Evolutionary conservation across 2,888 invertebrate species (phyloP).

Genomic region (Synergus umbraculus): DNA sequence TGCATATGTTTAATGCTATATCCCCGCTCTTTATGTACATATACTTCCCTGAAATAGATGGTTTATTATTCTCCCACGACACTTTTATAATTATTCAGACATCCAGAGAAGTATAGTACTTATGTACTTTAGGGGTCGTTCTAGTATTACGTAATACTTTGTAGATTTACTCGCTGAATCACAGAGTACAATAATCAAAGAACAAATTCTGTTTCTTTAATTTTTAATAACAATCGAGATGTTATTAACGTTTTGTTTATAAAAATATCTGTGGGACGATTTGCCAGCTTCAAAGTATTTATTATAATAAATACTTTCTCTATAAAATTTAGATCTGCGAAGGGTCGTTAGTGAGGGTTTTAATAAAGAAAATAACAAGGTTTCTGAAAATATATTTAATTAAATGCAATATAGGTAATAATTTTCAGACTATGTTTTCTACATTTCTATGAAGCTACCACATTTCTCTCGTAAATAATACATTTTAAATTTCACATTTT

Average conservation of each 20-base stretch:
- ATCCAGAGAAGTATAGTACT: neutral
- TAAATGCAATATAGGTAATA: neutral
- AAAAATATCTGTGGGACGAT: too few relatives aligned
- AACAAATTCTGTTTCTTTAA: too few relatives aligned
- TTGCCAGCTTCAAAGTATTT: too few relatives aligned
- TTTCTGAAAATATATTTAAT: neutral
- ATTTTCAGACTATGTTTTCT: neutral
- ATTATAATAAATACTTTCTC: too few relatives aligned
- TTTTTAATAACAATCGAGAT: too few relatives aligned
- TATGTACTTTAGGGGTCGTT: neutral
- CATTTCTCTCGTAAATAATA: neutral
- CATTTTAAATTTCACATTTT: neutral
- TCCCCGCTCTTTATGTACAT: neutral
- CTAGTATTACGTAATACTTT: too few relatives aligned
- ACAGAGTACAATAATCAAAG: too few relatives aligned
- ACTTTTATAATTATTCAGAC: neutral
- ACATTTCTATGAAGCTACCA: neutral
- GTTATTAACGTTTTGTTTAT: too few relatives aligned
- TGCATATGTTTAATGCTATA: neutral
- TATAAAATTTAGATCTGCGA: too few relatives aligned
- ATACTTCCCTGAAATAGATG: neutral
- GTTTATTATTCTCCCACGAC: neutral
- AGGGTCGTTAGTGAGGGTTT: too few relatives aligned
- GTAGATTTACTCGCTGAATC: too few relatives aligned
- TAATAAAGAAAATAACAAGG: neutral